These are phyloP conservation scores for Danionella dracula DNA, from an alignment of 2,797 vertebrate genomes.

Conservation along the genomic window DNA sequence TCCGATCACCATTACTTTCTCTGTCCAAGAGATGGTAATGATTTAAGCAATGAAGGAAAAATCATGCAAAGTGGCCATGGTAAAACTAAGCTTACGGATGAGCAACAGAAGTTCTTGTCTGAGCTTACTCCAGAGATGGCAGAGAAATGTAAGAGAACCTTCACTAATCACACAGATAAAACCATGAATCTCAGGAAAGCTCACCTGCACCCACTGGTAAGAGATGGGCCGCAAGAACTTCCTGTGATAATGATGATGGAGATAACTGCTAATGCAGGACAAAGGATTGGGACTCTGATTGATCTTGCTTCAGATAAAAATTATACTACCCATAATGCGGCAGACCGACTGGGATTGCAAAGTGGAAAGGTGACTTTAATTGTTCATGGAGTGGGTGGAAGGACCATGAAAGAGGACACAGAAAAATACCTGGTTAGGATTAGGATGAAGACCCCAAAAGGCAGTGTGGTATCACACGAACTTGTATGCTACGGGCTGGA, in stretches of 20 bases:
- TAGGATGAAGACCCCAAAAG: neutral
- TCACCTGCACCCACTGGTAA: neutral
- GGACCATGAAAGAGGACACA: neutral
- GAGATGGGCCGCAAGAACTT: neutral
- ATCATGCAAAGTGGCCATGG: neutral
- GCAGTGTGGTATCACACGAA: neutral
- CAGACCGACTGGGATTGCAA: neutral
- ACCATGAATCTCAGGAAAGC: too few species aligned
- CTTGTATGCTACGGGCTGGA: neutral
- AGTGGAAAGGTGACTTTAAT: neutral
- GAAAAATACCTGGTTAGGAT: neutral
- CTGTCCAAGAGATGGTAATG: neutral
- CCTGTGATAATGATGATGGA: neutral
- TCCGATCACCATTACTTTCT: neutral
- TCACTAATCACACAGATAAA: too few species aligned
- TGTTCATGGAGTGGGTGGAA: neutral
- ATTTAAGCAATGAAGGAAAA: neutral
- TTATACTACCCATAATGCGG: neutral
- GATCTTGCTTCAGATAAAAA: neutral
- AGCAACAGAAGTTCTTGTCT: neutral
- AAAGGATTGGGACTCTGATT: neutral
- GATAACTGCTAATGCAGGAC: neutral
- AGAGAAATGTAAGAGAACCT: neutral
- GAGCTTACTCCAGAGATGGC: neutral
- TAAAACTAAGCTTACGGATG: neutral